A percentile compares a stretch with the other conserved stretches of the same genome.
These are phyloP conservation scores for Hemichromis elongatus DNA, from an alignment of 2,113 vertebrate genomes.

Conservation along the genomic window DNA sequence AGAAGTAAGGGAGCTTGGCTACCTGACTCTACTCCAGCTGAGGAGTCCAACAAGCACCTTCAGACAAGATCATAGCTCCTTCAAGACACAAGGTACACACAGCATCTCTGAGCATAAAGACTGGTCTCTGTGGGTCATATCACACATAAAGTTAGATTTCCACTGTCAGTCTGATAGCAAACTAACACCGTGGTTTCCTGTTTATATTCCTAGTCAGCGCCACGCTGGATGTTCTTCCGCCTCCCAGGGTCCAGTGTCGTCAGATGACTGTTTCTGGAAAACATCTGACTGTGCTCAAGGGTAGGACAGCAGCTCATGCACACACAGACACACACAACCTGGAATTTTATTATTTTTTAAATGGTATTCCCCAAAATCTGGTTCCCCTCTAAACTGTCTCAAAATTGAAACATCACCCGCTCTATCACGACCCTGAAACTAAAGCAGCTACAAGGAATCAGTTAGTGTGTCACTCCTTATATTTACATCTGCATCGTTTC, in stretches of 20 bases:
- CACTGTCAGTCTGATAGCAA: not conserved
- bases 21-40: constrained; percentile 80
- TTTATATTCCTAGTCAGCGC: constrained; percentile 76
- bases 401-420: not conserved
- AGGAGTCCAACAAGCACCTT: constrained; percentile 80
- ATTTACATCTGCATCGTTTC: no score
- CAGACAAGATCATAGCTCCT: constrained; percentile 77
- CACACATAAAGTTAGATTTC: not conserved
- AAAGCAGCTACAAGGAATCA: not conserved
- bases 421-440: not conserved
- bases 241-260: constrained; percentile 81
- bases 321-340: not conserved
- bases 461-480: no score
- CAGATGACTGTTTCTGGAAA: constrained; percentile 84
- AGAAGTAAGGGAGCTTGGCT: constrained; percentile 81
- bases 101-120: not conserved
- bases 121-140: not conserved
- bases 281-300: constrained; percentile 84
- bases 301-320: constrained; percentile 44
- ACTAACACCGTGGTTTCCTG: not conserved
- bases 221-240: constrained; percentile 81
- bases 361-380: not conserved
- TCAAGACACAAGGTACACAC: constrained; percentile 82
- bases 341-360: fast-evolving
- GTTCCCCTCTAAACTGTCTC: not conserved